Evolutionary conservation across 2,113 vertebrate genomes (phyloP).

Genomic region (Sus scrofa): T2T-Sscrofa CM000826.6:131048001-131048500

Average conservation of each 20-base stretch:
- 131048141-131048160: neutral
- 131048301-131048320: neutral
- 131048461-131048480: neutral
- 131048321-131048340: neutral
- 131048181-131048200: neutral
- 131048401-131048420: no score
- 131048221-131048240: neutral
- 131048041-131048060: conserved; percentile 46
- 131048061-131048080: neutral
- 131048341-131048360: neutral
- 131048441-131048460: neutral
- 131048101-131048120: neutral
- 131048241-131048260: neutral
- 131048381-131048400: neutral
- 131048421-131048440: neutral
- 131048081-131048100: neutral
- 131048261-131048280: neutral
- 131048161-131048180: neutral
- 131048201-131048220: neutral
- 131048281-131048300: neutral
- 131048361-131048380: neutral
- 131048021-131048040: neutral
- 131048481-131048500: no score
- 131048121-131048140: conserved; percentile 15
- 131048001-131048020: neutral